These are phyloP conservation scores for Hippocampus guttulatus DNA, from an alignment of 2,113 vertebrate genomes.

Conservation along the genomic window DNA sequence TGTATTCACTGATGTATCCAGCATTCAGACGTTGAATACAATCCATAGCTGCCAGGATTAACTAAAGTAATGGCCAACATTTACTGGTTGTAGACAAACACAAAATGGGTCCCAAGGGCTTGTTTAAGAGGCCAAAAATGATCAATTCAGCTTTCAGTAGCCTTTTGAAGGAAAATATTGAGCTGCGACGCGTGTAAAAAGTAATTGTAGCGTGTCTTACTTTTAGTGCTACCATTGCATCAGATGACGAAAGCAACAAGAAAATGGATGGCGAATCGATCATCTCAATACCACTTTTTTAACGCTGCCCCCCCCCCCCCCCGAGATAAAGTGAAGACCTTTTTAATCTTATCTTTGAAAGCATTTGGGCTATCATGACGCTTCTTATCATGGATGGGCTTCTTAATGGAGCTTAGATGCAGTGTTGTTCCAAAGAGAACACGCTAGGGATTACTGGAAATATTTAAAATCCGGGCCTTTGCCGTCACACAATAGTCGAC, in stretches of 20 bases:
- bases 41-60: neutral
- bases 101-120: neutral
- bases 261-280: slow-evolving; percentile 25
- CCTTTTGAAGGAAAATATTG: slow-evolving; percentile 1
- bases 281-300: neutral
- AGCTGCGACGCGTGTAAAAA: neutral
- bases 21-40: neutral
- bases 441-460: neutral
- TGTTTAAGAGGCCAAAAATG: neutral
- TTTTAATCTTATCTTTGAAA: slow-evolving; percentile 28
- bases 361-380: slow-evolving; percentile 23
- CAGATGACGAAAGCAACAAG: neutral
- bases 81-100: neutral
- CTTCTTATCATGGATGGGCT: slow-evolving; percentile 7
- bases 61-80: neutral
- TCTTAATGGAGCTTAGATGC: slow-evolving; percentile 7
- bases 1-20: neutral
- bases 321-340: slow-evolving; percentile 42
- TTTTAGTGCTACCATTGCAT: slow-evolving; percentile 16
- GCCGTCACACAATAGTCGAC: slow-evolving; percentile 9
- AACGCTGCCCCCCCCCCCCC: neutral
- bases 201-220: slow-evolving; percentile 2
- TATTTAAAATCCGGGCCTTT: slow-evolving; percentile 9
- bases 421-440: slow-evolving; percentile 13
- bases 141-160: neutral